Base-by-base conservation (phyloP, 2,888 invertebrate species). In the Anthoptus insignis region DNA sequence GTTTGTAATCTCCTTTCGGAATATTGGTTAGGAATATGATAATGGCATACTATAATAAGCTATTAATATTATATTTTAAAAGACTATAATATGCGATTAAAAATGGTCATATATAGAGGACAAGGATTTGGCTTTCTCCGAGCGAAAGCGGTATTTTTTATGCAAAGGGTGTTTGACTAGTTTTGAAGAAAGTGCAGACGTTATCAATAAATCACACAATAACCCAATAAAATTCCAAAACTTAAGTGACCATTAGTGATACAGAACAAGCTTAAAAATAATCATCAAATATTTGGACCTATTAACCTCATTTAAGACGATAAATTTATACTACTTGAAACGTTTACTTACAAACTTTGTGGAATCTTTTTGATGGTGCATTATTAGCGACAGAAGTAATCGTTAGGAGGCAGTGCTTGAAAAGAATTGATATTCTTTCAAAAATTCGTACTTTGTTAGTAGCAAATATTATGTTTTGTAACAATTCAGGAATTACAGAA, bases 81-180 rank as follows among this genome's bases (percentile, higher is more conserved):
- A 42, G 19, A 6, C 42, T 42, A 11, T 11, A 42, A 42, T 19
- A 19, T 19, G 24, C 19, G 21, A 61, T 61, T 53, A 61, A 45
- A 47, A 61, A 45, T 45, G 9, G n/a, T 22, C 47, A 47, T 22
- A 34, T 47, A 37, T 49, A 11, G 45, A 37, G 67, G 53, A 59
- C 63, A 64, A 67, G 67, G 59, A 65, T 70, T 70, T 64, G 60
- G 50, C 71, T 73, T 73, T 73, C 71, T 54, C 70, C 37, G 19
- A 70, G 68, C 68, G 73, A 73, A 73, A 73, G 71, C 61, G 53
- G 53, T 37, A 64, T 59, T 63, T 64, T 66, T 66, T 68, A 71
- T 73, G 68, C 65, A 49, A 70, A 67, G 47, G 63, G 57, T 27
- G 54, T 47, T 45, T 61, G 53, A 21, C 52, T 52, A 52, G 52